Conservation (phyloP, 2,797 vertebrate species). For the Sciurus vulgaris region DNA sequence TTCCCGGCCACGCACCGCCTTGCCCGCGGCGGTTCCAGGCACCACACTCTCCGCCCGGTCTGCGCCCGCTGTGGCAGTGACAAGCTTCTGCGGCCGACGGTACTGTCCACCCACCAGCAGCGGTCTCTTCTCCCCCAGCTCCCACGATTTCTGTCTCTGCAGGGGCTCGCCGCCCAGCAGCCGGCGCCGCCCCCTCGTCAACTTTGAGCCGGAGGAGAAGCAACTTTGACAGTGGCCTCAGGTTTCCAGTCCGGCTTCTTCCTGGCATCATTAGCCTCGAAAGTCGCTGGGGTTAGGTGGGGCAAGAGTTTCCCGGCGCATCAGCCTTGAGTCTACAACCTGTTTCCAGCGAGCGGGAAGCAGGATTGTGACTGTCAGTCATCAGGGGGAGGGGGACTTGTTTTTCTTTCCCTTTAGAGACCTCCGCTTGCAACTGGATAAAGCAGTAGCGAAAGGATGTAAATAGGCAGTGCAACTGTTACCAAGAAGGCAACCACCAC, state of each 20-base stretch:
- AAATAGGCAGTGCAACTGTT: conserved; percentile 75
- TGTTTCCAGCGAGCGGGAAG: conserved; percentile 70
- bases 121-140: not conserved
- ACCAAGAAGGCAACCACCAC: conserved; percentile 77
- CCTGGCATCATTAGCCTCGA: not conserved
- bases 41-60: conserved; percentile 52
- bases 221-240: conserved; percentile 75
- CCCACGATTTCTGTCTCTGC: not conserved
- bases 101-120: not conserved
- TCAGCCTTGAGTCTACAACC: conserved; percentile 75
- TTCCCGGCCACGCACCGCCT: conserved; percentile 54
- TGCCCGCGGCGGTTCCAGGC: conserved; percentile 81
- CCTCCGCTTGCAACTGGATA: conserved; percentile 55
- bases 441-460: conserved; percentile 69
- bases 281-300: not conserved
- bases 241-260: not conserved
- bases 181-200: conserved; percentile 1
- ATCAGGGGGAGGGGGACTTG: conserved; percentile 58
- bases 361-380: conserved; percentile 67
- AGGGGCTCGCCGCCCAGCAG: not conserved
- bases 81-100: conserved; percentile 13
- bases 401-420: conserved; percentile 61
- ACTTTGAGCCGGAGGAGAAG: conserved; percentile 55
- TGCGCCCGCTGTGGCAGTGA: conserved; percentile 9
- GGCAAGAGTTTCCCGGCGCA: conserved; percentile 75